A percentile compares a stretch with the other conserved stretches of the same genome.
These are phyloP conservation scores for Pammene fasciana DNA, from an alignment of 2,888 invertebrate species.

Conservation along the genomic window DNA sequence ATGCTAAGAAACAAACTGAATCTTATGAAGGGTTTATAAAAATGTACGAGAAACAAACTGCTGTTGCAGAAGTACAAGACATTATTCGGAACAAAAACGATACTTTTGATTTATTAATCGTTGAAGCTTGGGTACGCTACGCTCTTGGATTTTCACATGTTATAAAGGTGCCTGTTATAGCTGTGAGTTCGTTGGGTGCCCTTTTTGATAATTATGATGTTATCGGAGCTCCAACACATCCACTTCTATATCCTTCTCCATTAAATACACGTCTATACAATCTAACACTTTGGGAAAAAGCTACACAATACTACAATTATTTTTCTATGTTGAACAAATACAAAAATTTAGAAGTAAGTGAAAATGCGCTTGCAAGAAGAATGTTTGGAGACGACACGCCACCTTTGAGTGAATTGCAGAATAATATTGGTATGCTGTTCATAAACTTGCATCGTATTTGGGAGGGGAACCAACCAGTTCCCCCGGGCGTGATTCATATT, in stretches of 20 bases:
- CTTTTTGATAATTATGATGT: constrained; percentile 37
- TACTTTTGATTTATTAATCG: constrained; percentile 46
- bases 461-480: constrained; percentile 60
- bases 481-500: constrained; percentile 64
- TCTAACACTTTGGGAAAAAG: constrained; percentile 48
- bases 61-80: constrained; percentile 37
- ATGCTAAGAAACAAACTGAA: background rate
- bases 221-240: constrained; percentile 48
- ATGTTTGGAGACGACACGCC: constrained; percentile 52
- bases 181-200: constrained; percentile 48
- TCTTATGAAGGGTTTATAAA: background rate
- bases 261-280: constrained; percentile 40
- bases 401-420: constrained; percentile 46
- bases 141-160: constrained; percentile 45
- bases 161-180: constrained; percentile 46
- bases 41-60: constrained; percentile 44
- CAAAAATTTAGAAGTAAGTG: constrained; percentile 50
- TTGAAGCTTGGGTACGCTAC: constrained; percentile 44
- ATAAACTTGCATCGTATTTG: constrained; percentile 66
- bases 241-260: constrained; percentile 41
- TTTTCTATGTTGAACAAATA: constrained; percentile 67
- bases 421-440: constrained; percentile 64
- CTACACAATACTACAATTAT: constrained; percentile 49
- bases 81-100: constrained; percentile 39
- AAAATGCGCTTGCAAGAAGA: constrained; percentile 45